A percentile compares a stretch with the other conserved stretches of the same genome.
phyloP scores from a whole-genome alignment of 2,888 invertebrate species.

The Antheraea yamamai region DNA sequence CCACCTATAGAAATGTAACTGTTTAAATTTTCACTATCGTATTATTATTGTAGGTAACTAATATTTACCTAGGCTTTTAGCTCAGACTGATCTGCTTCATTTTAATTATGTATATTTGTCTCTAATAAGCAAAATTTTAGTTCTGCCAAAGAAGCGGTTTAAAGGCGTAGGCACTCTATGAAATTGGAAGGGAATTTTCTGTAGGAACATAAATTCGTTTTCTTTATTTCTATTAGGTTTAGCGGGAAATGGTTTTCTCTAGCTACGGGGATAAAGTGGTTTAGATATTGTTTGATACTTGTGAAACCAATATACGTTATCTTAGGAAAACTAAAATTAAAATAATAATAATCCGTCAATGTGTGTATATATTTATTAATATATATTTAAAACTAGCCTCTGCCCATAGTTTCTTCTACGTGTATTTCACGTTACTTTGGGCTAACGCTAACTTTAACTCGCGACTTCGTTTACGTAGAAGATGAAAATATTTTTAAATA shows the following conservation, averaged over 20 bases:
- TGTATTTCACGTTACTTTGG: too few relatives aligned
- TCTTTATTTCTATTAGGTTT: slow-evolving; percentile 4
- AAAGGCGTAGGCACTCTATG: slow-evolving; percentile 6
- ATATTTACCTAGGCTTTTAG: not conserved
- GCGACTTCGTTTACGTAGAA: too few relatives aligned
- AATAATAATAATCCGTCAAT: too few relatives aligned
- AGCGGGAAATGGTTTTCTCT: not conserved
- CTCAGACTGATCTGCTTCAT: not conserved
- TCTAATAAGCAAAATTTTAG: not conserved
- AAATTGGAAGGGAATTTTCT: slow-evolving; percentile 6
- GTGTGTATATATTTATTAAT: too few relatives aligned
- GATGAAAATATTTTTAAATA: too few relatives aligned
- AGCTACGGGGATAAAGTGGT: not conserved
- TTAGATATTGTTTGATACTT: not conserved
- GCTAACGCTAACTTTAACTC: too few relatives aligned
- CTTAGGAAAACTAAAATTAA: not conserved
- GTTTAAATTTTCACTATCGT: too few relatives aligned
- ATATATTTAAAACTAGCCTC: too few relatives aligned
- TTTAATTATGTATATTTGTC: not conserved
- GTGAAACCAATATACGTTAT: not conserved
- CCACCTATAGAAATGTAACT: too few relatives aligned
- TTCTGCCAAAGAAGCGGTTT: not conserved
- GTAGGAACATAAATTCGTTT: not conserved
- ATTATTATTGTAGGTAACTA: not conserved
- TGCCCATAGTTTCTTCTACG: too few relatives aligned